Evolutionary conservation across 2,888 invertebrate genomes (phyloP), one percentile per base, ranked within the genome.

Genomic region (Lycophotia porphyrea): DNA sequence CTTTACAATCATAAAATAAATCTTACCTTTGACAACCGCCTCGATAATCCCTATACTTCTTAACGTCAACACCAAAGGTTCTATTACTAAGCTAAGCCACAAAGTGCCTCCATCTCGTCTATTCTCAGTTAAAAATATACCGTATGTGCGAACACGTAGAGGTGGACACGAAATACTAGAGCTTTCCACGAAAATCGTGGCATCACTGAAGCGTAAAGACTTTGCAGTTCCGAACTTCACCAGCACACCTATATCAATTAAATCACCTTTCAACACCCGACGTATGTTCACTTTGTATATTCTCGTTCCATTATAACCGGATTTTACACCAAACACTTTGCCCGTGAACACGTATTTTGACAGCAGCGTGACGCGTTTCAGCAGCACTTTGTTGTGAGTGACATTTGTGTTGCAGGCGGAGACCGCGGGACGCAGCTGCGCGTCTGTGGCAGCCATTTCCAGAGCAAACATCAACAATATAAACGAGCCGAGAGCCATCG

Each of bases 271-370:
- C 72, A 96, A 88, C 82, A 95, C 94, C 61, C 95, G 91, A 47
- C 94, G 93, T 81, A 96, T 94, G 87, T 93, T 94, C 88, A 96
- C 96, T 92, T 91, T 94, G 84, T 94, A 96, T 80, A 92, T 88
- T 85, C 89, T 88, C 18, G 91, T 91, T 74, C 90, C 90, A 86
- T 93, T 92, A 75, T 77, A 86, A 31, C 87, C 83, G n/a, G 88
- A 87, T 75, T 90, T 91, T 44, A 93, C 92, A 88, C 91, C 89
- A 77, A 90, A 92, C 84, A 96, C 93, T 93, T 93, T 95, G 1
- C 95, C 95, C 24, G 93, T 95, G 80, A 96, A 95, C 89, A 96
- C 92, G 81, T 95, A 96, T 85, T 94, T 94, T 11, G 95, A 94
- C 55, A 91, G 74, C 71, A 93, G 75, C 84, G 94, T 94, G 77